Base-by-base conservation (phyloP, 2,797 vertebrate species). In the Emydoidea blandingii region DNA sequence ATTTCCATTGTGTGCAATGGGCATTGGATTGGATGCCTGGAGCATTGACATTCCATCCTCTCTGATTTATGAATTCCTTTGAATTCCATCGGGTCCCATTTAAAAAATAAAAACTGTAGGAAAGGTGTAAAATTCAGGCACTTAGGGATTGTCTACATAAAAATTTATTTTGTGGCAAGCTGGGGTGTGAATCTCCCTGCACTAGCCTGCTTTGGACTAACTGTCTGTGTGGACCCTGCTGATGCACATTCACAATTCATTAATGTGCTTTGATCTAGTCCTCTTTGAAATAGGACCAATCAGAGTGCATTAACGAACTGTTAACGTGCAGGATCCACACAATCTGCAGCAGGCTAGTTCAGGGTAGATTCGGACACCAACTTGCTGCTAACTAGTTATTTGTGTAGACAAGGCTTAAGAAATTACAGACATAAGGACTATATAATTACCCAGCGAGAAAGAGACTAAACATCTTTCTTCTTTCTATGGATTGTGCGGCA, bases 31-130 rank as follows among this genome's bases (percentile, higher is more conserved):
- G 47, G 50, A 44, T 93, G 41, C 50, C n/a, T 72, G 15, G 16
- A 86, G 41, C 74, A 53, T 86, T 56, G 56, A 1, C 0, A 0
- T 87, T 81, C 62, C 54, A 1, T 2, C 11, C 10, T 31, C 5
- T 23, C 37, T 62, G 27, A 85, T 83, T 81, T 16, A 15, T 76
- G 34, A 41, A 65, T 76, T 62, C 8, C 2, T 25, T 21, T 27
- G 19, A 1, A 19, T 21, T 56, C 57, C 86, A 91, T 47, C 34
- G 68, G 68, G 21, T 72, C 68, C 19, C 19, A 72, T 72, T 41
- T 37, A 21, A 21, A 41, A 72, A 72, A 37, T 47, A 4, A 50
- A 41, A 3, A 57, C 34, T 78, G 1, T 68, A 41, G 12, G 79
- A 65, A 15, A 76, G 52, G 27, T 87, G 2, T 12, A 25, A 29